Base-by-base conservation (phyloP, 2,797 vertebrate genomes). In the Pangasius mekongensis region DNA sequence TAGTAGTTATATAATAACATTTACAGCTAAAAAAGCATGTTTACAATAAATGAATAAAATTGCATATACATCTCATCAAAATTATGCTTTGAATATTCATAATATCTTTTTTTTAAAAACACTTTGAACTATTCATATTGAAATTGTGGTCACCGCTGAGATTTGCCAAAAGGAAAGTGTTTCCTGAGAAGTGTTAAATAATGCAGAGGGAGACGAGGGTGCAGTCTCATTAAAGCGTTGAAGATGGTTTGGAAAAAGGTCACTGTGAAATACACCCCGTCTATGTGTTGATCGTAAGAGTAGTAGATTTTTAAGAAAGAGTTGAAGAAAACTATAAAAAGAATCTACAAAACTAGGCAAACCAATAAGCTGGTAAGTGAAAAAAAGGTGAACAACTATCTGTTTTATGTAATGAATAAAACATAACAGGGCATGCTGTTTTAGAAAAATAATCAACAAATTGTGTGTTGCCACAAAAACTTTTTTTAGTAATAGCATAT, bases 161-260 rank as follows among this genome's bases (percentile, higher is more conserved):
- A 82, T n/a, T 52, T 39, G 5, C 36, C 66, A 24, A 27, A 49
- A 69, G 66, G 66, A 60, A 86, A 86, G 86, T 89, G 81, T 87
- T 74, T 56, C 84, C 86, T 27, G 83, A 49, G 20, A 89, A 87
- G 87, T 91, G 80, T 83, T 91, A 86, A 91, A 90, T 91, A 90
- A 87, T 92, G 89, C 90, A 91, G 54, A 60, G 78, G 77, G 64
- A 89, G 18, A 43, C 13, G 60, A 52, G 33, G 58, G 73, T 64
- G 87, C 88, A 84, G 88, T 85, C 83, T 88, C 88, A 90, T 88
- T 86, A 85, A 49, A 2, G 74, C 58, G 69, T 83, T 82, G 88
- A 76, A 90, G 83, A 90, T 84, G 83, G 91, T 86, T 91, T 87
- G 88, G 66, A 54, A 85, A 91, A 91, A 91, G 90, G 90, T 91